Base-by-base conservation (phyloP, 2,797 vertebrate species). In the Bryconaethiops microstoma region DNA sequence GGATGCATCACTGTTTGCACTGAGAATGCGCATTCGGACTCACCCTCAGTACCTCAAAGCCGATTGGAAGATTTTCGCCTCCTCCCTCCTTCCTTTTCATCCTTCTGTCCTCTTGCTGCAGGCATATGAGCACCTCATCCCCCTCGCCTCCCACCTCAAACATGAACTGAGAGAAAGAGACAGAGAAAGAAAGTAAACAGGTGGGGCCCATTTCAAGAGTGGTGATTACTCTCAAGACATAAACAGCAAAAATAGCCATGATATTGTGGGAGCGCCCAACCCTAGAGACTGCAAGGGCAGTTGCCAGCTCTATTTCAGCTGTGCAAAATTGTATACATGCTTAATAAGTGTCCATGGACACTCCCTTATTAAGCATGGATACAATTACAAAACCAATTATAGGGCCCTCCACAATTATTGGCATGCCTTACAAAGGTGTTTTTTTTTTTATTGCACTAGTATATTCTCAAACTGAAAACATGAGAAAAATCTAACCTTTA, bases 101-200 rank as follows among this genome's bases (percentile, higher is more conserved):
- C 86, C 95, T 92, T 79, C 90, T 88, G 89, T 96, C 95, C 80
- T 95, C 93, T 88, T 96, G 95, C 86, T 96, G 95, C 81, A 96
- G 89, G 55, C 94, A 95, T 84, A 96, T 93, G 76, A 95, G 86
- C 78, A 95, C 91, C 79, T 94, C 93, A 79, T 95, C 92, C 65
- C 90, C 92, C 59, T 89, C 85, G 42, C 80, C 83, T 23, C 59
- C 84, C 73, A 96, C 86, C 71, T 93, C 92, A 75, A 96, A 95
- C 91, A 94, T 91, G 79, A 95, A 95, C 95, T 95, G 73, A n/a
- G 9, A 55, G 17, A 48, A 60, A 76, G 70, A 64, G n/a, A 69
- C 57, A 76, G 62, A 77, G 17, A 1, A 60, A 59, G 1, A 39
- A 54, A 23, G 64, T n/a, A n/a, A 59, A 55, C 9, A 68, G 39